Base-by-base conservation (phyloP, 1,140 invertebrate species). In the Adelges cooleyi region DNA sequence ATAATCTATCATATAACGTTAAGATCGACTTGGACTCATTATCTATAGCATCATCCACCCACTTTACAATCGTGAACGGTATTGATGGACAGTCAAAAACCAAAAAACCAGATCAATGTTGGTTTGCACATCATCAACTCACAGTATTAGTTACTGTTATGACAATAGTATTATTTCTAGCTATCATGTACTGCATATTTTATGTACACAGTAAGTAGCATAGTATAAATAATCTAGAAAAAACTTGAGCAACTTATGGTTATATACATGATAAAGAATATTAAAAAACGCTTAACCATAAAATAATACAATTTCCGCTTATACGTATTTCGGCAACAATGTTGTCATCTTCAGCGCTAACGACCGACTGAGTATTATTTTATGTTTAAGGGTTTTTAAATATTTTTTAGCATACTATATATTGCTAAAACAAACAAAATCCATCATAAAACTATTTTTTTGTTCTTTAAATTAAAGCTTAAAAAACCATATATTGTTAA, bases 11-110 rank as follows among this genome's bases (percentile, higher is more conserved):
- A 20, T 20, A 44, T 46, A 42, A 62, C 29, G 22, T 10, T 18
- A 46, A 44, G 22, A 44, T 44, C 29, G 53, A 59, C 18, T 33
- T 48, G 53, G 86, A 88, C 70, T 80, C 80, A 36, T 79, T 79
- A 20, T 89, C 86, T n/a, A 78, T 88, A 65, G 86, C 86, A 27
- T 89, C 86, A 74, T 89, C 86, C 65, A 89, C 86, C 65, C 86
- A 90, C 74, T 90, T 90, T 72, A 90, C 87, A 5, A 85, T 90
- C 42, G 82, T 90, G 48, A 88, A 89, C 72, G 85, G 86, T 15
- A 82, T 87, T 70, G 82, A 82, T 38, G 82, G 83, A 75, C 81
- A 46, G 40, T 23, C 33, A 54, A 23, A 67, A 51, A 15, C 49
- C 53, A 72, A 65, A 73, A 76, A 65, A 66, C 67, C 51, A 69